Evolutionary conservation across 2,113 vertebrate species (phyloP).

Genomic region (Rhinopomastus cyanomelas): DNA sequence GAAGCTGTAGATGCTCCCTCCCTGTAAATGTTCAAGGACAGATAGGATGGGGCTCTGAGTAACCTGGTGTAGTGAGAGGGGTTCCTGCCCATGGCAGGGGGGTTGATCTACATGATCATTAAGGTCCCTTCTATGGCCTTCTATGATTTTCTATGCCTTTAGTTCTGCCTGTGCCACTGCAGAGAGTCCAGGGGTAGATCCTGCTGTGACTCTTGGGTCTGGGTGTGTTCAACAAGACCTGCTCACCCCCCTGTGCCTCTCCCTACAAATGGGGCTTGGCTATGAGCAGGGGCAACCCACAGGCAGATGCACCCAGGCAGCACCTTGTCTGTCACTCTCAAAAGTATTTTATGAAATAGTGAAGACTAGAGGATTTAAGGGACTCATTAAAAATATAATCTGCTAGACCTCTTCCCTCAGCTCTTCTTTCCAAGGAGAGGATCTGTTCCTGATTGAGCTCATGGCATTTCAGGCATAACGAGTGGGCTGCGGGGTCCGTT

Average conservation of each 20-base stretch:
- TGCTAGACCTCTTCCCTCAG: background rate
- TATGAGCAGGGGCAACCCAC: background rate
- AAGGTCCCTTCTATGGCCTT: too few relatives aligned
- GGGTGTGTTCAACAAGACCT: background rate
- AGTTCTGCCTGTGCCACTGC: accelerated
- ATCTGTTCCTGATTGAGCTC: background rate
- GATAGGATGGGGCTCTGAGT: too few relatives aligned
- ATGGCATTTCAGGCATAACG: accelerated
- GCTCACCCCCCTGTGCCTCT: background rate
- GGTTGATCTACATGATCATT: too few relatives aligned
- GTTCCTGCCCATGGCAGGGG: too few relatives aligned
- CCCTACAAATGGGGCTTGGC: background rate
- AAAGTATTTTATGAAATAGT: background rate
- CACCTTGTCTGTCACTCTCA: background rate
- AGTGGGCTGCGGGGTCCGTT: background rate
- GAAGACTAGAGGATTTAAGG: background rate
- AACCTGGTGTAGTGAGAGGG: too few relatives aligned
- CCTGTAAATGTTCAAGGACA: too few relatives aligned
- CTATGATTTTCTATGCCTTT: too few relatives aligned
- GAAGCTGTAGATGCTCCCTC: too few relatives aligned
- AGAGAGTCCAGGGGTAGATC: background rate
- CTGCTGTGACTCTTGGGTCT: background rate
- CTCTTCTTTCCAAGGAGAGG: background rate
- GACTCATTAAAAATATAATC: background rate
- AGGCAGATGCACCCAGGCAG: background rate